These are phyloP conservation scores for Pachydiplax longipennis DNA, from an alignment of 2,888 invertebrate genomes.

Conservation along the genomic window DNA sequence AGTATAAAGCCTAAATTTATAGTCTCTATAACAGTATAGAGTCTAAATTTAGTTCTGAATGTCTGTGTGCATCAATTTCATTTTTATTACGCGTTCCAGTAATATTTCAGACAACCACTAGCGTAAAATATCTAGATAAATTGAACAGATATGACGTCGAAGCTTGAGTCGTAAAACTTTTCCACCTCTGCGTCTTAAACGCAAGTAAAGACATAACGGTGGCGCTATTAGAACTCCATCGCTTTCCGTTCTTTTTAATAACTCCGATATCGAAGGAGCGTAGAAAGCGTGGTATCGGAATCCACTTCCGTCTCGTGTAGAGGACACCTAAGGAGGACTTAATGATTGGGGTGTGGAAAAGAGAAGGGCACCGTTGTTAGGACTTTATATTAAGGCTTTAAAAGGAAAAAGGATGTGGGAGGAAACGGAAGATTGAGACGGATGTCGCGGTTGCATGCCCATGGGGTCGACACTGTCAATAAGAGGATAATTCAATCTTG, in stretches of 20 bases:
- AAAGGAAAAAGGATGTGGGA: neutral
- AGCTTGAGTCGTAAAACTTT: neutral
- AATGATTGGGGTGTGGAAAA: neutral
- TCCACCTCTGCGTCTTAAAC: neutral
- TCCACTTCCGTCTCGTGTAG: slow-evolving; percentile 5
- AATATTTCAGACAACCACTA: no score
- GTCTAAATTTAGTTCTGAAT: no score
- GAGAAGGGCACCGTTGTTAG: neutral
- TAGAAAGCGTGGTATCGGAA: neutral
- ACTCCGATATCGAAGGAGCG: neutral
- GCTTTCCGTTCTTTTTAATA: neutral
- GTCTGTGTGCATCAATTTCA: no score
- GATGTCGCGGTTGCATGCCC: neutral
- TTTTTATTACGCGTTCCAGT: no score
- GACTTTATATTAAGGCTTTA: neutral
- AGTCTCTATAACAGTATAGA: no score
- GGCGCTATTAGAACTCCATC: neutral
- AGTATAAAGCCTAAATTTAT: no score
- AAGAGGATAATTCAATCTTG: neutral
- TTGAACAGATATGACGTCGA: no score
- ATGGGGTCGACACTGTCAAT: neutral
- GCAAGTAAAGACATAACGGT: neutral
- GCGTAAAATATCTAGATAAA: no score
- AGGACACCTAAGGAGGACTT: neutral
- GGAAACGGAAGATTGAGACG: neutral